Conservation (phyloP, 2,113 vertebrate genomes). For the Corythornis vintsioides region DNA sequence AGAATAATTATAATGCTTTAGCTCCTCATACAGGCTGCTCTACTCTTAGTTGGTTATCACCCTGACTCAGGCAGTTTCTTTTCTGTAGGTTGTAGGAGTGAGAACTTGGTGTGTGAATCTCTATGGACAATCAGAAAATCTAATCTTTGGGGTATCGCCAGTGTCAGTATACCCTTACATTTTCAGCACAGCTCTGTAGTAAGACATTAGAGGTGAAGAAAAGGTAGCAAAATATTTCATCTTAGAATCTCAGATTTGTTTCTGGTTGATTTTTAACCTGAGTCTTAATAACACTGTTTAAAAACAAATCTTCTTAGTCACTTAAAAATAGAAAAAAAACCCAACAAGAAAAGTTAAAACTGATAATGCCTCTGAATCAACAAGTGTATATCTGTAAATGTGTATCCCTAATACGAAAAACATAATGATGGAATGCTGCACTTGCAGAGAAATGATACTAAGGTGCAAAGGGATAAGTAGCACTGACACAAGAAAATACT, state of each 20-base stretch:
- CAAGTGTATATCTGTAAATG: not conserved
- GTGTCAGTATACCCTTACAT: not conserved
- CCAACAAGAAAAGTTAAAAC: not conserved
- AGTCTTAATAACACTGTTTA: not conserved
- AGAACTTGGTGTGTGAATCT: not conserved
- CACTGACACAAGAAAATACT: not conserved
- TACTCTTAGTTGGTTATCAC: not conserved
- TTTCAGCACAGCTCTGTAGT: not conserved
- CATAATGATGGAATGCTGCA: not conserved
- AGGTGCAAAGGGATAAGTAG: not conserved
- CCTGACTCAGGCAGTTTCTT: not conserved
- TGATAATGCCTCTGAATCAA: not conserved
- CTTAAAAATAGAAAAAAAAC: not conserved
- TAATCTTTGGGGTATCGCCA: not conserved
- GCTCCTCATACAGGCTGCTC: not conserved
- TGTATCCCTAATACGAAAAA: not conserved
- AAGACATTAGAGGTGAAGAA: not conserved
- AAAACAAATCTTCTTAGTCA: not conserved
- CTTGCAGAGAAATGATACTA: not conserved
- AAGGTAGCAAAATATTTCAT: not conserved
- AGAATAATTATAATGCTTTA: not conserved
- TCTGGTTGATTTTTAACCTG: not conserved
- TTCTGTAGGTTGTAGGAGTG: not conserved
- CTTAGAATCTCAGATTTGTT: not conserved
- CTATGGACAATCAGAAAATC: not conserved